Base-by-base conservation (phyloP, 2,888 invertebrate genomes). In the Drosophila macrospina region DNA sequence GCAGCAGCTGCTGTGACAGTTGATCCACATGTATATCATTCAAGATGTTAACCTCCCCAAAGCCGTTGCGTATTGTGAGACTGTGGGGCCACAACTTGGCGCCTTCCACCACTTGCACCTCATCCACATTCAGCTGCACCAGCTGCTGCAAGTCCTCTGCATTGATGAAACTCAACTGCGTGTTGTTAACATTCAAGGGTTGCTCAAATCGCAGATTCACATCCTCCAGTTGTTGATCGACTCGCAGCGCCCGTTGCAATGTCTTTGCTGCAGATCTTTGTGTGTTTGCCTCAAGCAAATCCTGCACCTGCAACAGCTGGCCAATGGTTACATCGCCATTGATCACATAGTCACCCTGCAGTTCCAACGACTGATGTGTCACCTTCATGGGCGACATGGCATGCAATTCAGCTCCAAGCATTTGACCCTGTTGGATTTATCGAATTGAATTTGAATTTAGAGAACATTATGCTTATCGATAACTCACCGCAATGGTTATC, bases 251-350 rank as follows among this genome's bases (percentile, higher is more conserved):
- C 15, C 82, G 73, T 3, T 71, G 56, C 0, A 92, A 48, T 0
- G 67, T 66, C 3, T 67, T 62, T 26, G 77, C 79, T 0, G 88
- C 54, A 8, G 88, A 88, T 41, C 63, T 64, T 10, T 69, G 61
- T 5, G 78, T 78, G 28, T 11, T 41, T n/a, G 55, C 62, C 24
- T 89, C 89, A 5, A 80, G 47, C 16, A 91, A 74, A 61, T 92
- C 90, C 3, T 71, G 48, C 10, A 90, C 88, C 42, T 75, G 80
- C 8, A 94, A 47, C 7, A 88, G 32, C n/a, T 92, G 79, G 20
- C 92, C 91, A 10, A 95, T 91, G 1, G 88, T 91, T 0, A 93
- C 93, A 67, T 93, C 91, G 1, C 93, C 93, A 7, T 89, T 90
- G 16, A 95, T 92, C 0, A 79, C 84, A 56, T 88, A 91, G 67